Percentiles rank a stretch among this genome's conserved stretches.
Conservation (phyloP, 2,797 vertebrate genomes). For the Amblyraja radiata region DNA sequence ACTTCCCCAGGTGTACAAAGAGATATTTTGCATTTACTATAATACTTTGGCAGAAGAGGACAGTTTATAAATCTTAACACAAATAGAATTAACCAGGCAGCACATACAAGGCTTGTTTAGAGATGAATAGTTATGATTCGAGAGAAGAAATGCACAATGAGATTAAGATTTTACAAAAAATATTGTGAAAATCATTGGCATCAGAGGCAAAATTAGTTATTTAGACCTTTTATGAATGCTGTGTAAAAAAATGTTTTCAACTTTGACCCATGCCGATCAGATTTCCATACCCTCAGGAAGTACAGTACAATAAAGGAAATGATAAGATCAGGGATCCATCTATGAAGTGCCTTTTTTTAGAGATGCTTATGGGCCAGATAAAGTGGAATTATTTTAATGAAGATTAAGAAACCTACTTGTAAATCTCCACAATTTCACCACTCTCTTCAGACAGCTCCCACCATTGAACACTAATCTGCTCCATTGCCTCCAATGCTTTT, state of each 20-base stretch:
- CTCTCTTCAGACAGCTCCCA: not conserved
- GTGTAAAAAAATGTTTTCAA: not conserved
- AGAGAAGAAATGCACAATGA: not conserved
- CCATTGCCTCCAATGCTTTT: not conserved
- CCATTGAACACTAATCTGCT: not conserved
- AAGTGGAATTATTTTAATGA: not conserved
- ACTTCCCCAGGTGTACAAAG: not conserved
- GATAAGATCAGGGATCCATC: not conserved
- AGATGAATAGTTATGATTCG: not conserved
- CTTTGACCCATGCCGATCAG: not conserved
- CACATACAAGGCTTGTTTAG: not conserved
- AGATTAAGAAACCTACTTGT: not conserved
- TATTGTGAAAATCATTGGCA: not conserved
- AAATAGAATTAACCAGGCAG: not conserved
- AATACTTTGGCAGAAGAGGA: not conserved
- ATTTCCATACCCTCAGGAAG: not conserved
- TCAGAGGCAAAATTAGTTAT: not conserved
- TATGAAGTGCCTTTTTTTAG: not conserved
- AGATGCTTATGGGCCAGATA: not conserved
- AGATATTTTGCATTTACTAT: not conserved
- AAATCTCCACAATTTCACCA: not conserved
- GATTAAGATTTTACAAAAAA: not conserved
- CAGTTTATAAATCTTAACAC: not conserved
- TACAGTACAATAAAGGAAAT: not conserved
- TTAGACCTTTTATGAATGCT: not conserved